phyloP scores from a whole-genome alignment of 2,113 vertebrate species.

The Nothobranchius furzeri region DNA sequence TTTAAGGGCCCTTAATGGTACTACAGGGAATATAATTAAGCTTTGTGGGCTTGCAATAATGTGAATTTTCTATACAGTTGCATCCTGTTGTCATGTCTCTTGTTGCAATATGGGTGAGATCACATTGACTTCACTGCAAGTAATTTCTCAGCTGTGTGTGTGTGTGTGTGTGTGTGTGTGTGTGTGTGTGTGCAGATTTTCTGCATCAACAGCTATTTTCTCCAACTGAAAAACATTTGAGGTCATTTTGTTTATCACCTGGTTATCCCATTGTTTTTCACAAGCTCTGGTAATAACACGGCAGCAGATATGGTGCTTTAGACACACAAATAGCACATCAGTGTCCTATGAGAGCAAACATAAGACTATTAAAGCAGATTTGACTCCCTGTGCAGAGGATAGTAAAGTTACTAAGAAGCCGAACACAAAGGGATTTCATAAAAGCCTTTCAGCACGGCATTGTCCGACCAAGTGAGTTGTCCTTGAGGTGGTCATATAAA shows the following conservation, averaged over 20 bases:
- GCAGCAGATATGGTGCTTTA: slow-evolving; percentile 20
- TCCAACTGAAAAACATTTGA: slow-evolving; percentile 10
- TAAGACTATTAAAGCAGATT: slow-evolving; percentile 56
- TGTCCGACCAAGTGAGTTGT: slow-evolving; percentile 20
- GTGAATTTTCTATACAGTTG: not conserved
- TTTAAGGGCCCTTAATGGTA: slow-evolving; percentile 41
- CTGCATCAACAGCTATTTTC: slow-evolving; percentile 25
- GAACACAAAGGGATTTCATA: slow-evolving; percentile 50
- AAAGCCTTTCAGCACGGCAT: slow-evolving; percentile 39
- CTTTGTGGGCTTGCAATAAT: slow-evolving; percentile 15
- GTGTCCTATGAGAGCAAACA: slow-evolving; percentile 48
- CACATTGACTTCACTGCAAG: not conserved
- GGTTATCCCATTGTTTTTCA: slow-evolving; percentile 31
- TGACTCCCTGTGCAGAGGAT: slow-evolving; percentile 44
- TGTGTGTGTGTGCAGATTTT: not conserved
- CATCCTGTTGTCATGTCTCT: not conserved
- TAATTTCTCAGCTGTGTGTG: not conserved
- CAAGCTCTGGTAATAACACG: slow-evolving; percentile 33
- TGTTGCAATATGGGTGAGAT: not conserved
- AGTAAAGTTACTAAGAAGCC: slow-evolving; percentile 42
- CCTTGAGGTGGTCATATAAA: slow-evolving; percentile 47
- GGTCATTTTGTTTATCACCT: slow-evolving; percentile 49
- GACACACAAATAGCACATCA: slow-evolving; percentile 40
- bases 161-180: not conserved
- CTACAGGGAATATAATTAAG: slow-evolving; percentile 33